phyloP scores from a whole-genome alignment of 2,113 vertebrate species.

The Taurulus bubalis region DNA sequence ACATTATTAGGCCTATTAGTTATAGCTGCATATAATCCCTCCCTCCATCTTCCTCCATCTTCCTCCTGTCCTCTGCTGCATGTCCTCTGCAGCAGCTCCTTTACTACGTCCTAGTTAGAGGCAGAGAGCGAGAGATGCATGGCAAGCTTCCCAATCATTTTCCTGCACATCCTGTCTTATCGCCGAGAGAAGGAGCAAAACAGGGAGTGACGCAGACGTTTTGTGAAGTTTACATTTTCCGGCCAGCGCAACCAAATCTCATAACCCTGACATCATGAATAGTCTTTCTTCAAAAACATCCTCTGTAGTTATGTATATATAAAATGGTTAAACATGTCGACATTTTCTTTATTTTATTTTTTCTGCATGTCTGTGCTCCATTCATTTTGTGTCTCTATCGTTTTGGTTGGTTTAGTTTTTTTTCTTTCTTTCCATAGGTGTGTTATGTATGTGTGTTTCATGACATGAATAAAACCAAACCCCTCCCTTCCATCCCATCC shows the following conservation, averaged over 20 bases:
- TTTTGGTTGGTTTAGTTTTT: neutral
- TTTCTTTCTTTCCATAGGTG: neutral
- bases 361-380: neutral
- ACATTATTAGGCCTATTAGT: slow-evolving; percentile 44
- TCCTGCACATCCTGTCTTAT: slow-evolving; percentile 29
- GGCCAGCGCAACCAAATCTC: neutral
- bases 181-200: slow-evolving; percentile 13
- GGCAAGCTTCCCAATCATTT: neutral
- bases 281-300: neutral
- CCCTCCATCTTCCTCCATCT: slow-evolving; percentile 22
- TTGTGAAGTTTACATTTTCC: neutral
- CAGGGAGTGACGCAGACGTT: neutral
- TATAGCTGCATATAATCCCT: slow-evolving; percentile 32
- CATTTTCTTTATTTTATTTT: neutral
- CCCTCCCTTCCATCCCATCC: neutral
- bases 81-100: slow-evolving; percentile 24
- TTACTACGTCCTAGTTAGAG: slow-evolving; percentile 44
- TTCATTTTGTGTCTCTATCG: neutral
- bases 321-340: neutral
- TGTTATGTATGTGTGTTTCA: neutral
- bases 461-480: neutral
- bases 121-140: neutral
- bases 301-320: neutral
- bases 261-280: neutral
- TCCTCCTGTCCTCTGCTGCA: neutral